phyloP scores from a whole-genome alignment of 1,140 invertebrate species.

The Drosophila serrata region DNA sequence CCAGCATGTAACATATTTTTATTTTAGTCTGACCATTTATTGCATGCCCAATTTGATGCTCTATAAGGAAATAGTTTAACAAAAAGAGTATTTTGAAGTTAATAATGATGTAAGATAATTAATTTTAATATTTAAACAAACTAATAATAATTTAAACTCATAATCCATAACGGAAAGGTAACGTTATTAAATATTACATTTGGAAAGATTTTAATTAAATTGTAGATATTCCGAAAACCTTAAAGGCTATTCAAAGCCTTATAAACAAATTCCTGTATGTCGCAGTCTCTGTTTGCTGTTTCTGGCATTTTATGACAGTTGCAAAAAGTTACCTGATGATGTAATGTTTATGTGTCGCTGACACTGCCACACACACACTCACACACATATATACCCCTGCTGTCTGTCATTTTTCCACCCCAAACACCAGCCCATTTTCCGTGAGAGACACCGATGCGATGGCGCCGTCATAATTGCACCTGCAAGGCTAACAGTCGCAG shows the following conservation, averaged over 20 bases:
- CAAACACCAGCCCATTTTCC: slow-evolving; percentile 2
- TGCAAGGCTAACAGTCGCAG: slow-evolving; percentile 77
- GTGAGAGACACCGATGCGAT: slow-evolving; percentile 31
- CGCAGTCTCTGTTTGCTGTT: slow-evolving; percentile 24
- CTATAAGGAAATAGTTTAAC: slow-evolving; percentile 1
- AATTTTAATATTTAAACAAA: neutral
- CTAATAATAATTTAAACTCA: too few relatives aligned
- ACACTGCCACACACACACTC: slow-evolving; percentile 48
- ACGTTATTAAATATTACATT: neutral
- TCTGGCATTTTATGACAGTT: slow-evolving; percentile 77
- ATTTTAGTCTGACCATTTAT: slow-evolving; percentile 29
- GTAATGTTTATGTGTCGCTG: slow-evolving; percentile 82
- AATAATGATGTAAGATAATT: neutral
- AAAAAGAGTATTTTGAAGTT: neutral
- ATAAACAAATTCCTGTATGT: too few relatives aligned
- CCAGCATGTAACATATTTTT: slow-evolving; percentile 34
- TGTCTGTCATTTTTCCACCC: slow-evolving; percentile 8
- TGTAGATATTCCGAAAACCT: neutral
- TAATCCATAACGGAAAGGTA: too few relatives aligned
- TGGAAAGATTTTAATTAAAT: neutral
- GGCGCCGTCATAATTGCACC: slow-evolving; percentile 76
- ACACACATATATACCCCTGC: neutral
- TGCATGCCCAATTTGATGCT: slow-evolving; percentile 46
- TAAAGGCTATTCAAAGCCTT: slow-evolving; percentile 15
- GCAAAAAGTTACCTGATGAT: slow-evolving; percentile 82